Percentiles rank a stretch among this genome's conserved stretches.
Conservation (phyloP, 2,797 vertebrate genomes). For the Galagoides demidoff region DNA sequence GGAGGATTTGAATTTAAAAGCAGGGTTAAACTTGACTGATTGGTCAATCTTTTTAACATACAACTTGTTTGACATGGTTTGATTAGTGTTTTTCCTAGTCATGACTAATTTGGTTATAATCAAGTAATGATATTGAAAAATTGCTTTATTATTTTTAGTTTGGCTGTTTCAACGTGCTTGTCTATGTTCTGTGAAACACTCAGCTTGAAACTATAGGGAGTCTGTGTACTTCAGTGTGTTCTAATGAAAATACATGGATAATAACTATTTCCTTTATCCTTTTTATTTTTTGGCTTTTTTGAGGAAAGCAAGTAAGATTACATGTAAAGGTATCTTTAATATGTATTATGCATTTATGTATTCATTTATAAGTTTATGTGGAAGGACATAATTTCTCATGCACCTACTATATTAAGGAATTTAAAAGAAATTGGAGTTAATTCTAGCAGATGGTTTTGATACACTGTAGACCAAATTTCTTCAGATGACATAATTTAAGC, state of each 20-base stretch:
- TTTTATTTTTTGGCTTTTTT: neutral
- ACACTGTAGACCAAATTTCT: neutral
- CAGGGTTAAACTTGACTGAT: neutral
- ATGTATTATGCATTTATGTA: neutral
- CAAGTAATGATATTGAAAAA: constrained; percentile 49
- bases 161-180: neutral
- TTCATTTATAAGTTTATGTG: neutral
- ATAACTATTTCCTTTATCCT: neutral
- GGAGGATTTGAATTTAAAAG: constrained; percentile 32
- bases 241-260: neutral
- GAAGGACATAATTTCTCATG: neutral
- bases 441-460: neutral
- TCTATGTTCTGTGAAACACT: neutral
- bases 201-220: neutral
- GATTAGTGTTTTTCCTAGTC: constrained; percentile 52
- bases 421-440: neutral
- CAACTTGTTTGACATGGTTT: constrained; percentile 58
- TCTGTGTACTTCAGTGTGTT: neutral
- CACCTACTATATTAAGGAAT: neutral
- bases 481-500: neutral
- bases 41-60: constrained; percentile 57
- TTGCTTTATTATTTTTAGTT: constrained; percentile 36
- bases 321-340: neutral
- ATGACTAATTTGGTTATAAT: constrained; percentile 68
- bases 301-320: neutral